A percentile compares a stretch with the other conserved stretches of the same genome.
These are phyloP conservation scores for Drosophila nr. perissopoda DNA, from an alignment of 2,888 invertebrate genomes.

Conservation along the genomic window DNA sequence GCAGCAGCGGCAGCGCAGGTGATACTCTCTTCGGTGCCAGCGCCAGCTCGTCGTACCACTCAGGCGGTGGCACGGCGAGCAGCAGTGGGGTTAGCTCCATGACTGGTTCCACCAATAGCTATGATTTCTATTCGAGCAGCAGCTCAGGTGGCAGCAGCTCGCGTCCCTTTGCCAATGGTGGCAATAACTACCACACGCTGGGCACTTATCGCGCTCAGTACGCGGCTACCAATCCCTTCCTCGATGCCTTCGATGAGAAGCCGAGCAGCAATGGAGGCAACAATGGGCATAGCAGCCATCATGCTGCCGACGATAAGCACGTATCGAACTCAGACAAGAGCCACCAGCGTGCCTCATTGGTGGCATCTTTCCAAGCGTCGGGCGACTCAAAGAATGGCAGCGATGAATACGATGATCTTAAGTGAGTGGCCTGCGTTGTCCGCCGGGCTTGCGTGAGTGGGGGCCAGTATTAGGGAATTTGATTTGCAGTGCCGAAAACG, in stretches of 20 bases:
- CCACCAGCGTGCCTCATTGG: slow-evolving; percentile 74
- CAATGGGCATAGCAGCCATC: slow-evolving; percentile 42
- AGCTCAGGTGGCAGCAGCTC: slow-evolving; percentile 65
- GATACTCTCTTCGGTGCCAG: slow-evolving; percentile 57
- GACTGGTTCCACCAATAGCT: slow-evolving; percentile 84
- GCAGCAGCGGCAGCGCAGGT: slow-evolving; percentile 59
- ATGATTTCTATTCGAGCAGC: slow-evolving; percentile 83
- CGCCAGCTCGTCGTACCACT: slow-evolving; percentile 72
- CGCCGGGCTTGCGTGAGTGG: slow-evolving; percentile 9
- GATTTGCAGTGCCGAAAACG: slow-evolving; percentile 5
- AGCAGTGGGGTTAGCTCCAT: slow-evolving; percentile 84
- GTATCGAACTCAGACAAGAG: slow-evolving; percentile 52
- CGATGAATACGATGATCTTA: slow-evolving; percentile 84
- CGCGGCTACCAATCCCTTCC: slow-evolving; percentile 85
- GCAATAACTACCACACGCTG: slow-evolving; percentile 84
- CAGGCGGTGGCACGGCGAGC: slow-evolving; percentile 80
- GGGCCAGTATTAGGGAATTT: neutral
- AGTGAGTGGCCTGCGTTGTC: slow-evolving; percentile 60
- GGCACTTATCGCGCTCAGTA: slow-evolving; percentile 85
- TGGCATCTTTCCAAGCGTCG: slow-evolving; percentile 82
- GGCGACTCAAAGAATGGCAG: slow-evolving; percentile 84
- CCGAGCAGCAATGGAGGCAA: slow-evolving; percentile 55
- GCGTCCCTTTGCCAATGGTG: slow-evolving; percentile 78
- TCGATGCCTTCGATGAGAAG: slow-evolving; percentile 84
- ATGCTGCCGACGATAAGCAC: slow-evolving; percentile 47